phyloP scores from a whole-genome alignment of 92 coral and sea anemone species.

The Hydrozoanthus gracilis region DNA sequence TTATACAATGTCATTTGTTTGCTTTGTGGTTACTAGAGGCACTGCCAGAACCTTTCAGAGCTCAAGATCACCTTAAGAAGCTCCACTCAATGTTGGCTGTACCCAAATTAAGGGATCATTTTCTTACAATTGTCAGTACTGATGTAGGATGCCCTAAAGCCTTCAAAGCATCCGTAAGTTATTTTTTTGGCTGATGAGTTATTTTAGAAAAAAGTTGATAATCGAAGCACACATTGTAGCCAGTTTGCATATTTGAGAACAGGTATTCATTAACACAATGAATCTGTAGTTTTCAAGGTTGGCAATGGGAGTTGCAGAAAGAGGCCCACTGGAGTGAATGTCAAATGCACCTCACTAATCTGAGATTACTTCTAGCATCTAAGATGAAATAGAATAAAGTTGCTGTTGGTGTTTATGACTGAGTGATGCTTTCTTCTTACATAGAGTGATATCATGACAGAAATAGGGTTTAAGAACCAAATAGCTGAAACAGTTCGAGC shows the following conservation, averaged over 20 bases:
- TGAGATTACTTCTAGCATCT: neutral
- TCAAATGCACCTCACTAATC: too few species aligned
- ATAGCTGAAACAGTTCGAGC: constrained; percentile 88
- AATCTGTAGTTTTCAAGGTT: too few species aligned
- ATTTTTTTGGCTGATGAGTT: too few species aligned
- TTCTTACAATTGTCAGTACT: constrained; percentile 74
- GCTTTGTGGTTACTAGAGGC: constrained; percentile 62
- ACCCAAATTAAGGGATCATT: constrained; percentile 65
- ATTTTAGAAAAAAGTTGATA: too few species aligned
- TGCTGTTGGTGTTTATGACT: neutral
- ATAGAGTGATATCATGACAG: constrained; percentile 84
- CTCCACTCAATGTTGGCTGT: constrained; percentile 81
- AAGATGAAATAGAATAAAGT: neutral
- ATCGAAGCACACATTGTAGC: too few species aligned
- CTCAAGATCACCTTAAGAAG: constrained; percentile 93
- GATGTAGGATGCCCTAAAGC: constrained; percentile 88
- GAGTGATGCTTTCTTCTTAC: neutral
- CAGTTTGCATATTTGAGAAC: too few species aligned
- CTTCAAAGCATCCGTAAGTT: constrained; percentile 85
- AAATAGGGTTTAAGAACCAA: constrained; percentile 85
- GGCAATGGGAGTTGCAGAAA: too few species aligned
- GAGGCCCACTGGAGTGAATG: too few species aligned
- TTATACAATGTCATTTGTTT: too few species aligned
- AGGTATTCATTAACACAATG: too few species aligned
- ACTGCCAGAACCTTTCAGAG: constrained; percentile 86